These are phyloP conservation scores for Sigmodon hispidus DNA, from an alignment of 2,113 vertebrate species.

Conservation along the genomic window DNA sequence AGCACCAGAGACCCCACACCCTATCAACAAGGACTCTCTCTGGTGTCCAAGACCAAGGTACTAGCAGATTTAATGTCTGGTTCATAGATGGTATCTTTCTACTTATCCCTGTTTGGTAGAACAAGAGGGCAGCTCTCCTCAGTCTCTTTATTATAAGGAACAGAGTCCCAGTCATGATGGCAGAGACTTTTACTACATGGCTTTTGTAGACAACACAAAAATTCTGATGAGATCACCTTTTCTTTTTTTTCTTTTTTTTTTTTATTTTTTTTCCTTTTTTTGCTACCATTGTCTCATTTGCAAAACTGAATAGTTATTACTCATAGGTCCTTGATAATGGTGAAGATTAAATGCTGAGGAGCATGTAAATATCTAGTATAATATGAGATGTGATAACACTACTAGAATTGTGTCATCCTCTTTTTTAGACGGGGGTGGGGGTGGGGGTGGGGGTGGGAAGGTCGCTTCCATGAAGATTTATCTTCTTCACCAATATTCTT, in stretches of 20 bases:
- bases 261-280: too few relatives aligned
- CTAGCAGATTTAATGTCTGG: neutral
- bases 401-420: neutral
- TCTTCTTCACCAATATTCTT: neutral
- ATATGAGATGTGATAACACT: neutral
- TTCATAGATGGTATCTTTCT: neutral
- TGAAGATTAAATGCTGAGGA: neutral
- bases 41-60: neutral
- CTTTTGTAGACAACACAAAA: neutral
- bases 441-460: too few relatives aligned
- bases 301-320: neutral
- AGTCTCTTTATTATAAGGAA: neutral
- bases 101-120: neutral
- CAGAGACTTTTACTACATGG: neutral
- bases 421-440: neutral
- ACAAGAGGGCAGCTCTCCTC: neutral
- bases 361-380: neutral
- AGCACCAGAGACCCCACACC: neutral
- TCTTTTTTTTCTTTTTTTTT: neutral
- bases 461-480: fast-evolving
- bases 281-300: neutral
- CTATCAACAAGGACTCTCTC: neutral
- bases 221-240: neutral
- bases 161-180: neutral
- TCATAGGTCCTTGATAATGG: neutral